These are phyloP conservation scores for Pogonophryne albipinna DNA, from an alignment of 2,797 vertebrate genomes.

Conservation along the genomic window DNA sequence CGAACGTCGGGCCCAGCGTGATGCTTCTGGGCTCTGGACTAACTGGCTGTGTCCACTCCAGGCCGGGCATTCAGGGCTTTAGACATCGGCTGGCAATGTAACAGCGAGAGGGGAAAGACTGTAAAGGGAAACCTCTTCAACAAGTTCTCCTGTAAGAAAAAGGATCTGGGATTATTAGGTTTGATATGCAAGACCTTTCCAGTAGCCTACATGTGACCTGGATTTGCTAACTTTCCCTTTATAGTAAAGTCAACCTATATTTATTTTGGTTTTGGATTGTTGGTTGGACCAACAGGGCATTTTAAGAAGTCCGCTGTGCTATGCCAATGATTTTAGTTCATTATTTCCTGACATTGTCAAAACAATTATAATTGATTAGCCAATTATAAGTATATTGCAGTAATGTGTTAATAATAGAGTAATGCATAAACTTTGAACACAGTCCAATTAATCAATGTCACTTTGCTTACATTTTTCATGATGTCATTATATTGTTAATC, in stretches of 20 bases:
- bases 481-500: background rate
- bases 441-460: background rate
- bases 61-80: conserved; percentile 41
- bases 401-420: background rate
- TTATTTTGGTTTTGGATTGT: background rate
- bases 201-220: conserved; percentile 1
- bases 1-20: conserved; percentile 46
- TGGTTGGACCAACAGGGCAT: background rate
- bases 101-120: conserved; percentile 24
- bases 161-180: conserved; percentile 15
- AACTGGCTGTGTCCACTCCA: conserved; percentile 59
- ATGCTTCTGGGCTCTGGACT: conserved; percentile 53
- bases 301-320: background rate
- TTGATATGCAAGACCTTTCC: conserved; percentile 8
- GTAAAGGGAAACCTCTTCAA: conserved; percentile 23
- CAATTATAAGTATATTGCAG: too few species aligned
- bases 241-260: background rate
- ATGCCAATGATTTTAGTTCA: background rate
- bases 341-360: background rate
- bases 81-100: conserved; percentile 19
- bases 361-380: background rate
- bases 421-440: background rate
- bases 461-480: background rate
- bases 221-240: background rate
- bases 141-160: conserved; percentile 32